Base-by-base conservation (phyloP, 30 jellyfish, hydroid and myxozoan genomes). In the Catostylus mosaicus region DNA sequence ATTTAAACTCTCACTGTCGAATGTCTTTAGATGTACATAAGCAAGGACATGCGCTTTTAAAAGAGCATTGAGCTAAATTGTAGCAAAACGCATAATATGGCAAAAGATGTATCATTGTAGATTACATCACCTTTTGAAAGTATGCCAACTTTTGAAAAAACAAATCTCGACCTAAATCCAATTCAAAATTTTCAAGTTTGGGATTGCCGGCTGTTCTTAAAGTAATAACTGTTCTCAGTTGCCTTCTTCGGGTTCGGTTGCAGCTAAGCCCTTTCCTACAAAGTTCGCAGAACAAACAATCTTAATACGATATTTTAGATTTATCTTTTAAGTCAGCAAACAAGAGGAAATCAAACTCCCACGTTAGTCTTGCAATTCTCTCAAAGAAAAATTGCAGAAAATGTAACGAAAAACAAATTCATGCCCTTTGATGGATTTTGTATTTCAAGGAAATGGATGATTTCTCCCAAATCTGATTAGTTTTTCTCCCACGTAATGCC, bases 391-490 rank as follows among this genome's bases (percentile, higher is more conserved):
- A 59, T 59, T 59, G 71, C 0, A 20, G 6, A 5, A 22, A 59
- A 27, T 6, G 37, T 59, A 19, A 37, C 34, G 77, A 65, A 46
- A 23, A 33, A 68, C 64, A 68, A 33, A 68, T 33, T 68, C 31
- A 35, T 36, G 32, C 36, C 57, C 38, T 74, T 74, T 34, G 72
- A 74, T n/a, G 65, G 67, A 74, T 50, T 32, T 73, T 48, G 1
- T 19, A 40, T 32, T 37, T 51, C 57, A 37, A 48, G 85, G 85
- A 74, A 74, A 74, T 74, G 14, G 74, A 27, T 74, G 62, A 37
- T 68, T 68, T 67, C 35, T 38, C 8, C 29, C 57, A 43, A 68
- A 68, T 68, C 80, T 12, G 62, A 37, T 37, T 35, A 16, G 74
- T 23, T 23, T 29, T 61, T 61, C 48, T 31, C 22, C 62, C 80